Base-by-base conservation (phyloP, 2,888 invertebrate species). In the Pycnomerus fuliginosus region DNA sequence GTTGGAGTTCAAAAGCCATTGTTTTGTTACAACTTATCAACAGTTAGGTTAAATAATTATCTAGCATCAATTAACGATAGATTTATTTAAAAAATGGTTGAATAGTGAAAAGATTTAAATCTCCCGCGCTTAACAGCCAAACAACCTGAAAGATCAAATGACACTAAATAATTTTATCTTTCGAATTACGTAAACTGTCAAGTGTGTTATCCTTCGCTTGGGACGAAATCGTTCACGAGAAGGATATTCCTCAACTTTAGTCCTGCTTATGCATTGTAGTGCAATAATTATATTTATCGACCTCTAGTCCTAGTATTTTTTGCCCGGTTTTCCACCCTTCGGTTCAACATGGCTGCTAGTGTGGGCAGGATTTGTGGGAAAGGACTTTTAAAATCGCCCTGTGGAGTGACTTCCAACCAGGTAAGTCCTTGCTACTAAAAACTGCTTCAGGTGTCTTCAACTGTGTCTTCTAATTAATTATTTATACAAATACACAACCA, bases 311-410 rank as follows among this genome's bases (percentile, higher is more conserved):
- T n/a, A n/a, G 30, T 42, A 11, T 31, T 27, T 31, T 30, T 20
- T 11, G 27, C 13, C 25, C 36, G 37, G 30, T 14, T 30, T 34
- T 37, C 37, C 32, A 34, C 36, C 48, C 52, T 55, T 54, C 64
- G 66, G 65, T 58, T 79, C 80, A 88, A 83, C 80, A 90, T 90
- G 90, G 89, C 90, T 82, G 87, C 87, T 76, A 82, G 84, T 74
- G 83, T 90, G 74, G 85, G 88, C 78, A 84, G 89, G 78, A 83
- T 90, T 82, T 88, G 84, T 78, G 85, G 87, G 77, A 83, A 86
- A 72, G 83, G 85, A 74, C 82, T 90, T 75, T 80, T 90, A 69
- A 89, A 85, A 82, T 78, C 83, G 64, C 80, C 78, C 75, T 81
- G 82, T 74, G 76, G 76, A 62, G 62, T 82, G 68, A 74, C 81